Conservation (phyloP, 1,140 invertebrate genomes). For the Rhagoletis pomonella region DNA sequence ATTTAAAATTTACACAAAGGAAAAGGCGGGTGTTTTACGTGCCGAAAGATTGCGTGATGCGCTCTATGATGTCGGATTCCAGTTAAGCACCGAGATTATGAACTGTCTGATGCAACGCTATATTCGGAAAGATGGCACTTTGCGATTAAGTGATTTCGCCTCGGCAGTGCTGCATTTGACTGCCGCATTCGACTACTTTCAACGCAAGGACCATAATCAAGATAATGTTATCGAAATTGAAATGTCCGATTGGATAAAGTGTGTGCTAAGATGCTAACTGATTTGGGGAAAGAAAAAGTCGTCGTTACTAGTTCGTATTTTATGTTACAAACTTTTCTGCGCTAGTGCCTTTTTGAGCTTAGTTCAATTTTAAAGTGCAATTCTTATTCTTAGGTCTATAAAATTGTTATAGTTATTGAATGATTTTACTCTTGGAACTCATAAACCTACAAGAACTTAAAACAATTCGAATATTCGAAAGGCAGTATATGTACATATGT, state of each 20-base stretch:
- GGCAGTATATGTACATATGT: no score
- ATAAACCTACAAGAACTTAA: no score
- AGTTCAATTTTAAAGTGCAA: no score
- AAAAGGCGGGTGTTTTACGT: constrained; percentile 91
- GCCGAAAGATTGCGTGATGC: constrained; percentile 91
- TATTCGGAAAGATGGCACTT: constrained; percentile 94
- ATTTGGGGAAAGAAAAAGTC: background rate
- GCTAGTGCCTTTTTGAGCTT: no score
- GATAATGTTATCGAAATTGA: constrained; percentile 88
- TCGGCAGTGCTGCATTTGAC: constrained; percentile 91
- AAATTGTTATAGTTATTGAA: no score
- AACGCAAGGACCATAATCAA: constrained; percentile 87
- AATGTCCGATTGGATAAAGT: constrained; percentile 79
- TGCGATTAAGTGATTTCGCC: constrained; percentile 95
- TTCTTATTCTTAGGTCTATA: no score
- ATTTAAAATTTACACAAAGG: constrained; percentile 92
- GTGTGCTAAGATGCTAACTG: constrained; percentile 66
- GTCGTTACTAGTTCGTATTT: background rate
- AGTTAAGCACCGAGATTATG: constrained; percentile 88
- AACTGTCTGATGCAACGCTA: constrained; percentile 89
- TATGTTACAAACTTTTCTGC: no score
- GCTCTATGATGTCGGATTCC: constrained; percentile 90
- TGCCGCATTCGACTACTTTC: constrained; percentile 91
- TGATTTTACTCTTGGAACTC: no score
- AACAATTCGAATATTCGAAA: no score